Conservation (phyloP, 2,113 vertebrate species). For the Orcinus orca region DNA sequence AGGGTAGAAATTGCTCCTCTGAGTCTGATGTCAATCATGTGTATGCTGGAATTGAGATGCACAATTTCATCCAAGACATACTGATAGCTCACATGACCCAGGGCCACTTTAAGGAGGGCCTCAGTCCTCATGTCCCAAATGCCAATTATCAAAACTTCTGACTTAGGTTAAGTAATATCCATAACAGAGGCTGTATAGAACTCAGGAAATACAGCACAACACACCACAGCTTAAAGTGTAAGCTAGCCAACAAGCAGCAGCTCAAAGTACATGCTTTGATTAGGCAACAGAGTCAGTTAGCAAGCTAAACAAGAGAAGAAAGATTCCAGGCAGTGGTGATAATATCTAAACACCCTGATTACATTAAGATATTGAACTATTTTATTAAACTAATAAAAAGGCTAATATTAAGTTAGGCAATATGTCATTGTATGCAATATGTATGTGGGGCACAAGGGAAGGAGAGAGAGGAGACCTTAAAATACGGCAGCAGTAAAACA, state of each 20-base stretch:
- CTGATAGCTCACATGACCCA: too few species aligned
- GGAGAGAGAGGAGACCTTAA: not conserved
- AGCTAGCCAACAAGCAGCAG: not conserved
- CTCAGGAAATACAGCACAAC: not conserved
- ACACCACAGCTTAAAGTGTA: not conserved
- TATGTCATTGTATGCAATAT: too few species aligned
- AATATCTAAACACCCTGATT: accelerated
- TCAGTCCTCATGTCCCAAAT: not conserved
- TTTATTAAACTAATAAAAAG: too few species aligned
- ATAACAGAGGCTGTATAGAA: not conserved
- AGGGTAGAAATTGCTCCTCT: not conserved
- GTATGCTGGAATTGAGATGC: not conserved
- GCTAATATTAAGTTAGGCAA: too few species aligned
- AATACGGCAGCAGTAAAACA: not conserved
- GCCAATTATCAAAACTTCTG: not conserved
- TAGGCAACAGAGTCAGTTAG: not conserved
- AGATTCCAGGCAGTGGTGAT: accelerated
- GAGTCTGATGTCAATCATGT: not conserved
- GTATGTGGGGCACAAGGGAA: not conserved
- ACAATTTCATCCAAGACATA: not conserved
- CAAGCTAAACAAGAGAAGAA: not conserved
- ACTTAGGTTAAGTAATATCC: not conserved
- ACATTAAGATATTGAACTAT: too few species aligned
- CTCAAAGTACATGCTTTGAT: not conserved
- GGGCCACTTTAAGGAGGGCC: accelerated